phyloP scores from a whole-genome alignment of 2,888 invertebrate genomes.

The Diarsia dahlii region DNA sequence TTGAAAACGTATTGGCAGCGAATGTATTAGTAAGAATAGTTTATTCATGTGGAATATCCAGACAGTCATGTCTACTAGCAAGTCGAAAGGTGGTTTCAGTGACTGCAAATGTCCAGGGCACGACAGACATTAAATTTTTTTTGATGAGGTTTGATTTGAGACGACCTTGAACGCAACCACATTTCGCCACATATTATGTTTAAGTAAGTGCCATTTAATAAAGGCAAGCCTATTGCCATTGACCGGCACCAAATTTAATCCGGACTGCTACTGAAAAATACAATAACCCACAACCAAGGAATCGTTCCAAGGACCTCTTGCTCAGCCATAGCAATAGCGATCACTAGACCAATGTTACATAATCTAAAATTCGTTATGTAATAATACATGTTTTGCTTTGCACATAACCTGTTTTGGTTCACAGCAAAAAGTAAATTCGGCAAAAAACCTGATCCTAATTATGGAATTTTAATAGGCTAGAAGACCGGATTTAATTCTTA shows the following conservation, averaged over 20 bases:
- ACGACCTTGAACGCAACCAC: neutral
- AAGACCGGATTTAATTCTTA: neutral
- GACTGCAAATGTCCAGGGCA: neutral
- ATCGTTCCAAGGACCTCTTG: too few species aligned
- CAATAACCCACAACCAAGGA: too few species aligned
- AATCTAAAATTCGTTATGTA: neutral
- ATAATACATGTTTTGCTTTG: neutral
- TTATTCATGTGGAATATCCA: neutral
- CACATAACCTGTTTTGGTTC: neutral
- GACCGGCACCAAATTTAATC: too few species aligned
- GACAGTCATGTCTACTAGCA: neutral
- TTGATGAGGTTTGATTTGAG: too few species aligned
- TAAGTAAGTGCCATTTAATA: too few species aligned
- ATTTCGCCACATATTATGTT: neutral
- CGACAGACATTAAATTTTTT: too few species aligned
- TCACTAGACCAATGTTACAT: too few species aligned
- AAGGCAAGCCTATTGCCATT: too few species aligned
- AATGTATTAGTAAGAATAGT: neutral
- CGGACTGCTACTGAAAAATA: too few species aligned
- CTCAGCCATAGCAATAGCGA: too few species aligned
- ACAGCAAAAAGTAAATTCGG: neutral
- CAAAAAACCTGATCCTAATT: neutral
- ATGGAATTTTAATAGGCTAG: neutral
- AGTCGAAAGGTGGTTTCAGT: neutral
- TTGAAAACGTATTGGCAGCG: neutral